These are phyloP conservation scores for Sylvilagus floridanus DNA, from an alignment of 2,797 vertebrate genomes.

Conservation along the genomic window DNA sequence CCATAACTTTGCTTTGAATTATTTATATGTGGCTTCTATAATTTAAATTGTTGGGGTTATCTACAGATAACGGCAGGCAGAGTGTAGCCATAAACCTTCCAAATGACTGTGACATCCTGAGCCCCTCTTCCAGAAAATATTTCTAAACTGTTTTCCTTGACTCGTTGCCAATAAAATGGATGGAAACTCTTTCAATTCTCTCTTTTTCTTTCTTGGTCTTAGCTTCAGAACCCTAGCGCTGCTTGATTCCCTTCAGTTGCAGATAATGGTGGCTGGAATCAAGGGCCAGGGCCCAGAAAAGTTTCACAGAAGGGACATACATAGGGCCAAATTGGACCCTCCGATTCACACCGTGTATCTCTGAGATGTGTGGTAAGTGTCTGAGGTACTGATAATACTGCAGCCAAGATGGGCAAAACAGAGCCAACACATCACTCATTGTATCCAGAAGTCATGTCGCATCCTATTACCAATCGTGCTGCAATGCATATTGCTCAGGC, in stretches of 20 bases:
- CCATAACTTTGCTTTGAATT: constrained; percentile 7
- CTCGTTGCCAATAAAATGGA: constrained; percentile 70
- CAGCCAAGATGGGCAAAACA: constrained; percentile 18
- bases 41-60: constrained; percentile 67
- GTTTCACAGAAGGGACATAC: constrained; percentile 75
- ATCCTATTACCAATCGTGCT: neutral
- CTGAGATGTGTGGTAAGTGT: constrained; percentile 80
- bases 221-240: constrained; percentile 77
- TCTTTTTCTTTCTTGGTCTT: constrained; percentile 81
- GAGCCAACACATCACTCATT: neutral
- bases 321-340: constrained; percentile 76
- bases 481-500: neutral
- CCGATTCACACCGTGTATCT: constrained; percentile 68
- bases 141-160: constrained; percentile 79
- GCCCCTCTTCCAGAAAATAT: constrained; percentile 58
- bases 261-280: constrained; percentile 81
- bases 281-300: constrained; percentile 77
- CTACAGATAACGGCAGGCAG: constrained; percentile 36
- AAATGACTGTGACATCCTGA: constrained; percentile 49
- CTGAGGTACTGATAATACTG: constrained; percentile 1
- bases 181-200: constrained; percentile 77
- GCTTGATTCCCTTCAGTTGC: constrained; percentile 75
- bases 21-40: constrained; percentile 42
- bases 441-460: neutral
- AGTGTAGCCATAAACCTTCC: constrained; percentile 62